Conservation (phyloP, 2,888 invertebrate species). For the Odontocerum albicorne region DNA sequence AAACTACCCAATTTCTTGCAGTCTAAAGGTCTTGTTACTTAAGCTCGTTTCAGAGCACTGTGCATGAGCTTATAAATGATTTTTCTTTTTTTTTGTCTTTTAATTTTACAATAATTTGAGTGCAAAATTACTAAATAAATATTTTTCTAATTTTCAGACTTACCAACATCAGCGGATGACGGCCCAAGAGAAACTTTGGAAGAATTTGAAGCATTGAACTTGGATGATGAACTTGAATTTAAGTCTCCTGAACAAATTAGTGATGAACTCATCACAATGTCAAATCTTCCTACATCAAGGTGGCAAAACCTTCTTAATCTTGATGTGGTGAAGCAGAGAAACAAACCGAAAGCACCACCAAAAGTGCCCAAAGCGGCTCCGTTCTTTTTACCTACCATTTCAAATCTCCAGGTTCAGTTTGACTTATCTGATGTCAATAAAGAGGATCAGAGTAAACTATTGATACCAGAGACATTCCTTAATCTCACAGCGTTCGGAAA, state of each 20-base stretch:
- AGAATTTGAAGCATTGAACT: constrained; percentile 45
- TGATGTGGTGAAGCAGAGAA: constrained; percentile 82
- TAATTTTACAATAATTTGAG: too few relatives aligned
- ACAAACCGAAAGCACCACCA: constrained; percentile 85
- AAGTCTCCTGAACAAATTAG: constrained; percentile 76
- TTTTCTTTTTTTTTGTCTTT: too few relatives aligned
- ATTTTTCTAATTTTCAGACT: constrained; percentile 41
- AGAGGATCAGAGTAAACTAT: constrained; percentile 53
- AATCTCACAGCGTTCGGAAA: constrained; percentile 73
- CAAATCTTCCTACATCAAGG: constrained; percentile 79
- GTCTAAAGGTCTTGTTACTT: too few relatives aligned
- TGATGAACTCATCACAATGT: constrained; percentile 79
- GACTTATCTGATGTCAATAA: constrained; percentile 59
- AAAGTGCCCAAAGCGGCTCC: constrained; percentile 88
- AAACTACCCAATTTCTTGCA: too few relatives aligned
- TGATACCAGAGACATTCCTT: constrained; percentile 60
- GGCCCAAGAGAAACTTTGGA: constrained; percentile 44
- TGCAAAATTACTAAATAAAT: too few relatives aligned
- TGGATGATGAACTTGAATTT: constrained; percentile 60
- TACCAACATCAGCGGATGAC: constrained; percentile 42
- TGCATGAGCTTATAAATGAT: too few relatives aligned
- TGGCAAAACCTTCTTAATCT: constrained; percentile 91
- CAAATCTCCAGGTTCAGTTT: constrained; percentile 81
- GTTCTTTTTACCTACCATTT: constrained; percentile 92
- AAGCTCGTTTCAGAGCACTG: too few relatives aligned